Base-by-base conservation (phyloP, 2,888 invertebrate species). In the Panopea generosa region DNA sequence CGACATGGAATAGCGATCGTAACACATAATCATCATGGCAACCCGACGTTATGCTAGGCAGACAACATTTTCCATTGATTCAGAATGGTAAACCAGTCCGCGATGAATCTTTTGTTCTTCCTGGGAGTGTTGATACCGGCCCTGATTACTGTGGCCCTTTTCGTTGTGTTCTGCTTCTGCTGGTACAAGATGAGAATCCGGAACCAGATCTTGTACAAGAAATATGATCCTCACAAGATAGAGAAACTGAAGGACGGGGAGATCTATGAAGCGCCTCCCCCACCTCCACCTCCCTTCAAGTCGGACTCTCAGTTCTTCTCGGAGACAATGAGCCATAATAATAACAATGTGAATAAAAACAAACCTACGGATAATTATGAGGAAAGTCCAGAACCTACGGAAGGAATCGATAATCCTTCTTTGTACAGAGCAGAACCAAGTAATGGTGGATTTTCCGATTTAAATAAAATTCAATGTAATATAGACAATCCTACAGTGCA, bases 111-210 rank as follows among this genome's bases (percentile, higher is more conserved):
- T 52, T 75, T 91, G 69, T 91, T 91, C 77, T 87, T 90, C 77
- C 84, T 90, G 50, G 91, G 91, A 53, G 89, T 91, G 50, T 76
- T 91, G 45, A 81, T 91, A 59, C 91, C 91, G 20, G 87, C 90
- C 26, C 66, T 89, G 49, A 85, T 91, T 40, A 90, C 90, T 50
- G 77, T 91, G 62, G 78, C 84, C 11, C 84, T 90, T 45, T 91
- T 91, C 72, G 77, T 87, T 16, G 82, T 88, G 20, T 91, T 91
- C 78, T 86, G 91, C 62, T 83, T 86, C 71, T 91, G 91, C 67
- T 89, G 88, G 87, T 87, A 86, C 78, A 88, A 86, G 70, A 85
- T 86, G 65, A 79, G 81, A 69, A 74, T 86, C 20, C 82, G 86
- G n/a, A 75, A 84, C 66, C 81, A 85, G 57, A 86, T 88, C 18